Conservation (phyloP, 2,113 vertebrate species). For the Mola mola region DNA sequence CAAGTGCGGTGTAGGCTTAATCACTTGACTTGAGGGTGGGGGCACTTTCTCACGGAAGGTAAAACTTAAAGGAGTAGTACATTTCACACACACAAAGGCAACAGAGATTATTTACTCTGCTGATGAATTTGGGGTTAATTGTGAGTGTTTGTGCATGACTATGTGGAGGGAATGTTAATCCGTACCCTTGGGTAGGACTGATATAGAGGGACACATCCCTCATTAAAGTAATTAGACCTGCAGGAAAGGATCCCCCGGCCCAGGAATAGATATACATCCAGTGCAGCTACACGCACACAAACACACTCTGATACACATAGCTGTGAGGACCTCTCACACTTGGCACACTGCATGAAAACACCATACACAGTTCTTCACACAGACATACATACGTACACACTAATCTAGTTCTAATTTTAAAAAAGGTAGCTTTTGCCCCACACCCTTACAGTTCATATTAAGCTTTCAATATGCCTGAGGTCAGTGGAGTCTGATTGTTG, state of each 20-base stretch:
- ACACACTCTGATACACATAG: constrained; percentile 28
- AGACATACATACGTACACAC: constrained; percentile 13
- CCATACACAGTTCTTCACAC: constrained; percentile 13
- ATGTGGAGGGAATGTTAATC: constrained; percentile 75
- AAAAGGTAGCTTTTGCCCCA: neutral
- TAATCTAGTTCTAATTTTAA: constrained; percentile 16
- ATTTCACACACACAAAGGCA: constrained; percentile 11
- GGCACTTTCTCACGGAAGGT: constrained; percentile 47
- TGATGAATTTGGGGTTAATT: constrained; percentile 77
- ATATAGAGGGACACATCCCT: constrained; percentile 70
- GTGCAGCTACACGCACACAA: constrained; percentile 4
- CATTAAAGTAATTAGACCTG: constrained; percentile 82
- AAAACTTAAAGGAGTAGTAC: constrained; percentile 44
- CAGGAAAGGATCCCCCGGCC: constrained; percentile 68
- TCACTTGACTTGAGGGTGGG: constrained; percentile 24
- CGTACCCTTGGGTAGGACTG: constrained; percentile 69
- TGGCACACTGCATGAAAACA: neutral
- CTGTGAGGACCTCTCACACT: too few species aligned
- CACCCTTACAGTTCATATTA: neutral
- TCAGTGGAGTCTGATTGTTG: neutral
- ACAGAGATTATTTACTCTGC: constrained; percentile 61
- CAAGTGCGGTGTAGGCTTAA: constrained; percentile 30
- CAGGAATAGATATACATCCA: constrained; percentile 54
- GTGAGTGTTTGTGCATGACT: constrained; percentile 62
- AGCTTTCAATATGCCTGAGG: neutral